Evolutionary conservation across 2,113 vertebrate genomes (phyloP), one percentile per base, ranked within the genome.

Genomic region (Ochotona princeps): DNA sequence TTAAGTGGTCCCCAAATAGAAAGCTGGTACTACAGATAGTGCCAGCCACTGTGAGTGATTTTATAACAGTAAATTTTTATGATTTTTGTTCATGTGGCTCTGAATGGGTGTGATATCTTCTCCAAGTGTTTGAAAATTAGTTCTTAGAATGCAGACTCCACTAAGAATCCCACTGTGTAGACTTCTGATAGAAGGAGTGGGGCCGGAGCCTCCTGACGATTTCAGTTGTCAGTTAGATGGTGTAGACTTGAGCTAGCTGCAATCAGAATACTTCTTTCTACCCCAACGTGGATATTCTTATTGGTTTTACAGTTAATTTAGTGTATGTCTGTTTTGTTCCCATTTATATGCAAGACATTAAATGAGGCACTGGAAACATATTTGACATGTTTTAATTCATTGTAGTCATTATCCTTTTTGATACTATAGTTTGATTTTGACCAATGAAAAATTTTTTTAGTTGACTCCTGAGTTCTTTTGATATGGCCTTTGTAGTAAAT

Each of bases 401-500:
- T 89, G 4, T 8, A 54, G 79, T 90, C 28, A 61, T 90, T 96
- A 26, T 81, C 28, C 13, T 70, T 79, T 79, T 47, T 75, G 54
- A 73, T 93, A 25, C 10, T 88, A 12, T 4, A 57, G 23, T 89
- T 83, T 12, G 25, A 54, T 66, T 93, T 92, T 89, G 44, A 30
- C n/a, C 47, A 76, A 18, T 54, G 21, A 66, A 30, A 78, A 61
- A 13, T n/a, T 80, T 90, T 78, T 84, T 32, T 90, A 25, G 7
- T 89, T 83, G 20, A 12, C 26, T 92, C 4, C 54, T 91, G 32
- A 87, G 12, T 83, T 94, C 61, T 94, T 96, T 84, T 81, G 63
- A 28, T 86, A 63, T 4, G 26, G 83, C 47, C 14, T 20, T 87
- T 26, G 8, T 88, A 74, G 7, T n/a, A 0, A 76, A 18, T 80